phyloP scores from a whole-genome alignment of 2,888 invertebrate genomes.

The Tenthredo notha region DNA sequence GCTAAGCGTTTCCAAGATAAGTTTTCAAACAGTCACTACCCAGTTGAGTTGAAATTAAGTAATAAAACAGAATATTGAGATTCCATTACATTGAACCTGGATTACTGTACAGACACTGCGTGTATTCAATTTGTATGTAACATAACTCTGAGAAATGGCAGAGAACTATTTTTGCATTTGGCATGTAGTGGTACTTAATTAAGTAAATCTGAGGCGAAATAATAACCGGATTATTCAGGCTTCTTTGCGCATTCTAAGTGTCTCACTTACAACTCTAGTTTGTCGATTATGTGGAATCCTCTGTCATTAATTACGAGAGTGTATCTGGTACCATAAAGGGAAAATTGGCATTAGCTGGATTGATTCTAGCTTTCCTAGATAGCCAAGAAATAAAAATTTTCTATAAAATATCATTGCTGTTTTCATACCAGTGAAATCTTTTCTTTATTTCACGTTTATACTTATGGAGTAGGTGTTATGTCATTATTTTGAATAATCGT shows the following conservation, averaged over 20 bases:
- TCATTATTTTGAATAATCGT: too few species aligned
- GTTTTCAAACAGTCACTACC: too few species aligned
- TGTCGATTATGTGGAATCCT: slow-evolving; percentile 84
- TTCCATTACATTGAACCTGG: too few species aligned
- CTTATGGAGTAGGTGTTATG: too few species aligned
- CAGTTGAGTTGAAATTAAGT: too few species aligned
- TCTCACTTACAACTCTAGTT: slow-evolving; percentile 74
- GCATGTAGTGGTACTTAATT: background rate
- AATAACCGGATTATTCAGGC: slow-evolving; percentile 14
- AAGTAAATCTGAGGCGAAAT: background rate
- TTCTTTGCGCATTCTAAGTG: slow-evolving; percentile 65
- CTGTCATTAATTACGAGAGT: slow-evolving; percentile 81
- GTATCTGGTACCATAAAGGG: slow-evolving; percentile 75
- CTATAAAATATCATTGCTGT: too few species aligned
- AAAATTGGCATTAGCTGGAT: slow-evolving; percentile 19
- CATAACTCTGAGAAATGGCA: too few species aligned
- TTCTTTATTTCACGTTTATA: too few species aligned
- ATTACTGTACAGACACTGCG: too few species aligned
- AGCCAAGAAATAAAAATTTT: background rate
- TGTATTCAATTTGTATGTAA: background rate
- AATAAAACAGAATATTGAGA: too few species aligned
- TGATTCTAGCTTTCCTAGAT: background rate
- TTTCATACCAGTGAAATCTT: too few species aligned
- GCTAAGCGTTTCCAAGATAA: too few species aligned
- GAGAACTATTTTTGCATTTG: background rate